Base-by-base conservation (phyloP, 2,888 invertebrate species). In the Apodemia zela region DNA sequence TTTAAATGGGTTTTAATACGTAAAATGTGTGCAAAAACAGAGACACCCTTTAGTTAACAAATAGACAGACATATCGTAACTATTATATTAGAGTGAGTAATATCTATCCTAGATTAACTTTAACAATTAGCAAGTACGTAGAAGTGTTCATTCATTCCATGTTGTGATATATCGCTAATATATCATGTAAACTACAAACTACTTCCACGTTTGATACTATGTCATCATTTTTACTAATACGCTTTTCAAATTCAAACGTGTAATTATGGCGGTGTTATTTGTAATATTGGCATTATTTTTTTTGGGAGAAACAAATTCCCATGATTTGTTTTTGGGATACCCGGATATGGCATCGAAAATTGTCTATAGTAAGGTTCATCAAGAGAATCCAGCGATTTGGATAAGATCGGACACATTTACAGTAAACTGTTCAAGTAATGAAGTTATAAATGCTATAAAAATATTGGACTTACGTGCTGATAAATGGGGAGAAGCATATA, bases 301-400 rank as follows among this genome's bases (percentile, higher is more conserved):
- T 17, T 29, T 67, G 45, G 17, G 29, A 29, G 35, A 25, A 29
- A 61, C 63, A 0, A 38, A 59, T 8, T 49, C 69, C 1, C 69
- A 77, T 25, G 78, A 80, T 64, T 66, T 80, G 45, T 68, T 71
- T 1, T 68, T 80, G 2, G 87, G 87, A 0, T 88, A 81, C 65
- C 81, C 82, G 0, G 87, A 86, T 69, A n/a, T 72, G 8, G 70
- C 77, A 0, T 81, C 88, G 0, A 84, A 80, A 65, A 65, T 87
- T 62, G 82, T 89, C 7, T 89, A 86, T 67, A 84, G 78, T 62
- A 81, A 83, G 69, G 80, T 87, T 2, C 84, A 87, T 62, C 83
- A 88, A 71, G 82, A 84, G 45, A 82, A 83, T 66, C 87, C 87
- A 0, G 86, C 87, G 0, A 67, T 84, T 59, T 88, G 87, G 87